These are phyloP conservation scores for Plebejus anna DNA, from an alignment of 2,888 invertebrate species.

Conservation along the genomic window DNA sequence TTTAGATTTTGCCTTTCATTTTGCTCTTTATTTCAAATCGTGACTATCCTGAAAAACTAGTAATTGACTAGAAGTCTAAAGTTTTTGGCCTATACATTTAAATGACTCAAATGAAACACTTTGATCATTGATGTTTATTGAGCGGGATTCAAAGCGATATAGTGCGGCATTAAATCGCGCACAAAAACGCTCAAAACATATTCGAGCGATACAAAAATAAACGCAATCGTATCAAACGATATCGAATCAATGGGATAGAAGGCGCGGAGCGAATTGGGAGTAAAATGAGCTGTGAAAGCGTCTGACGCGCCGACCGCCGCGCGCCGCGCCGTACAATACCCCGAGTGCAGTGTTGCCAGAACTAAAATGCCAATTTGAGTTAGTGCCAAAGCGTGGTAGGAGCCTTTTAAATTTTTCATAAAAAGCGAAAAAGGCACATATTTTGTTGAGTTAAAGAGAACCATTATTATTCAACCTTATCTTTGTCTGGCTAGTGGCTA, in stretches of 20 bases:
- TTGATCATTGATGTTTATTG: slow-evolving; percentile 16
- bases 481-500: not conserved
- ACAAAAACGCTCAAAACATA: slow-evolving; percentile 13
- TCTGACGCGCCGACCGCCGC: not conserved
- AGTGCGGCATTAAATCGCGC: not conserved
- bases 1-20: not conserved
- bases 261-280: not conserved
- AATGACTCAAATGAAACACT: slow-evolving; percentile 1
- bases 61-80: not conserved
- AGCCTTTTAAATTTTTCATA: not conserved
- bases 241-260: slow-evolving; percentile 4
- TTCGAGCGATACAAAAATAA: slow-evolving; percentile 17
- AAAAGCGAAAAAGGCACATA: not conserved
- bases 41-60: not conserved
- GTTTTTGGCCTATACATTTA: slow-evolving; percentile 4
- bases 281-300: slow-evolving; percentile 4
- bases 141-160: not conserved
- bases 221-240: slow-evolving; percentile 4
- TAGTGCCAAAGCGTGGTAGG: not conserved
- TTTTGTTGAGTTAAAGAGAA: not conserved
- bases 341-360: not conserved
- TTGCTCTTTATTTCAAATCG: not conserved
- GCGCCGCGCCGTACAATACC: not conserved
- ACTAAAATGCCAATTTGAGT: not conserved
- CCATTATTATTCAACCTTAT: not conserved